Base-by-base conservation (phyloP, 2,797 vertebrate genomes). In the Bufotes viridis region DNA sequence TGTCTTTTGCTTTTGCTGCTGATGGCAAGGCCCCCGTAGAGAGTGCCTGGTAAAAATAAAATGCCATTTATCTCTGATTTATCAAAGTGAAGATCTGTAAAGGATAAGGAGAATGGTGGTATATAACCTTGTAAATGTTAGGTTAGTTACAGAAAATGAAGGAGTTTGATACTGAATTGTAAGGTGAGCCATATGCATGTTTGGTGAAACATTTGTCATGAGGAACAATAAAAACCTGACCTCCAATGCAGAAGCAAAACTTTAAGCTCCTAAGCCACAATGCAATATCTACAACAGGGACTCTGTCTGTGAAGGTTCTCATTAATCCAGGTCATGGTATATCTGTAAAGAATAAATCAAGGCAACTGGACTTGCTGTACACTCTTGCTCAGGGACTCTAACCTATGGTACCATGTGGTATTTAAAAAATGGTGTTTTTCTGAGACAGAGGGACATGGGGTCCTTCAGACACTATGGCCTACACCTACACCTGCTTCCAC, bases 41-140 rank as follows among this genome's bases (percentile, higher is more conserved):
- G 81, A 83, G 74, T 49, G 58, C 78, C 81, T 85, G 60, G 87
- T 24, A 85, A 42, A 70, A 86, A 85, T 88, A 87, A 57, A 60
- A 88, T 76, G 85, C 53, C 89, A 81, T 91, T 80, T 88, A 87
- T 91, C 89, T 87, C 34, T 87, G 13, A 87, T 90, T 82, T 80
- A 65, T 84, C 55, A 86, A 34, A 75, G 22, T 15, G 49, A 74
- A 70, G 34, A 82, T 80, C 69, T 57, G 67, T 49, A 42, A 63
- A 53, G 24, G n/a, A 63, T 63, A 63, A 65, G 53, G 18, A 53
- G n/a, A 29, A 70, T 57, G 29, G 29, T 81, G 29, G 60, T 22
- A 63, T 20, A 29, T 81, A 63, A 81, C 78, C 78, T 81, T 70
- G 22, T 29, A 67, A 57, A 69, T 72, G 69, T 53, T 83, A 70